phyloP scores from a whole-genome alignment of 2,888 invertebrate genomes.

The Penaeus monodon region DNA sequence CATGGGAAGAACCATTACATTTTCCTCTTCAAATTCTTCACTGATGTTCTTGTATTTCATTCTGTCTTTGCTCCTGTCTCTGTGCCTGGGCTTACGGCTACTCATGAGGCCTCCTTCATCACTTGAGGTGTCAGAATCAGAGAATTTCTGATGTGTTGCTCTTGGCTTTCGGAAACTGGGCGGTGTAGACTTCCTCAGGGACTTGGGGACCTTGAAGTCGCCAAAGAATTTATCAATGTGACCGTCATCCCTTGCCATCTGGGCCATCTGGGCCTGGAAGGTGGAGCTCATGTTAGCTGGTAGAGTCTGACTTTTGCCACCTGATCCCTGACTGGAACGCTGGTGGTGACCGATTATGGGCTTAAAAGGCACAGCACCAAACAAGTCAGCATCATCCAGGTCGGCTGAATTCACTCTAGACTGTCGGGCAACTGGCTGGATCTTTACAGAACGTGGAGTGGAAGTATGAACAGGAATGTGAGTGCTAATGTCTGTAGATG shows the following conservation, averaged over 20 bases:
- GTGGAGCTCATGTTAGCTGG: conserved; percentile 65
- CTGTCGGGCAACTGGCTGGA: conserved; percentile 15
- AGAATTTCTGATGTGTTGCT: conserved; percentile 62
- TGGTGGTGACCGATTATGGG: conserved; percentile 46
- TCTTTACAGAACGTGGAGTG: conserved; percentile 49
- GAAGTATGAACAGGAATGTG: conserved; percentile 48
- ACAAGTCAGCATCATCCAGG: conserved; percentile 56
- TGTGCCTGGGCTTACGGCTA: conserved; percentile 47
- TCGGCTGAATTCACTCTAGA: conserved; percentile 18
- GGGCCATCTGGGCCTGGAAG: conserved; percentile 62
- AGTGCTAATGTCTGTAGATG: conserved; percentile 22
- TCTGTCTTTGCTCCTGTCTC: conserved; percentile 63
- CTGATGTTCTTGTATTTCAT: conserved; percentile 64
- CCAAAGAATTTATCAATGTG: conserved; percentile 40
- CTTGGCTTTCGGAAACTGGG: conserved; percentile 63
- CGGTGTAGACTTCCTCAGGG: conserved; percentile 57
- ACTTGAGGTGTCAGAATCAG: conserved; percentile 63
- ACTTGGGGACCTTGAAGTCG: conserved; percentile 44
- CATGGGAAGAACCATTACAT: conserved; percentile 62
- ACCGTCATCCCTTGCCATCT: conserved; percentile 58
- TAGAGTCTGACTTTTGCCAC: conserved; percentile 58
- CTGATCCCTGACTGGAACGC: conserved; percentile 20
- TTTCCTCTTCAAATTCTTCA: conserved; percentile 65
- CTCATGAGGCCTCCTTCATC: conserved; percentile 39
- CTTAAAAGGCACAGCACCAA: conserved; percentile 64